A percentile compares a stretch with the other conserved stretches of the same genome.
Conservation (phyloP, 1,140 invertebrate genomes). For the Diuraphis noxia region DNA sequence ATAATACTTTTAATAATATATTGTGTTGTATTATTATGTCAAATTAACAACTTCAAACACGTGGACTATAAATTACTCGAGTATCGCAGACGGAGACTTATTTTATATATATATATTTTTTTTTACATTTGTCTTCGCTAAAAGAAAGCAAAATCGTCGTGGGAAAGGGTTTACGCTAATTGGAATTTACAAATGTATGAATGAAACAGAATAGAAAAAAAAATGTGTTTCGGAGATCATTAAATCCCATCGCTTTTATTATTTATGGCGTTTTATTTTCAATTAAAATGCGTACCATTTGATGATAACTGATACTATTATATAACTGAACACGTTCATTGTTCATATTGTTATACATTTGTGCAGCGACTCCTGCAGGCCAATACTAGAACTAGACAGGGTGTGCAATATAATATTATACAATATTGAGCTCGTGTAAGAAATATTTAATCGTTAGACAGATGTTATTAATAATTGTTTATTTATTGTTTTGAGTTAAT, state of each 20-base stretch:
- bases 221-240: background rate
- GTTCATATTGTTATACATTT: background rate
- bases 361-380: background rate
- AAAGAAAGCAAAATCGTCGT: constrained; percentile 37
- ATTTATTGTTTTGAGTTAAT: too few relatives aligned
- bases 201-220: background rate
- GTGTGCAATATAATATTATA: background rate
- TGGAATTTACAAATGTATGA: constrained; percentile 28
- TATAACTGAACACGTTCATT: background rate
- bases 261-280: constrained; percentile 26
- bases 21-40: background rate
- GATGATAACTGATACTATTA: background rate
- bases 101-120: background rate
- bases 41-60: constrained; percentile 11
- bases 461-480: too few relatives aligned
- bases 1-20: background rate
- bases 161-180: constrained; percentile 36
- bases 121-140: background rate
- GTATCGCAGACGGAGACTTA: constrained; percentile 12
- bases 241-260: background rate
- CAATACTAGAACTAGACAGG: background rate
- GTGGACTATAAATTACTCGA: constrained; percentile 41
- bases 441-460: background rate
- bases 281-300: background rate
- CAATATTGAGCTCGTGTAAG: background rate